A percentile compares a stretch with the other conserved stretches of the same genome.
These are phyloP conservation scores for Idaea aversata DNA, from an alignment of 2,888 invertebrate genomes.

Conservation along the genomic window DNA sequence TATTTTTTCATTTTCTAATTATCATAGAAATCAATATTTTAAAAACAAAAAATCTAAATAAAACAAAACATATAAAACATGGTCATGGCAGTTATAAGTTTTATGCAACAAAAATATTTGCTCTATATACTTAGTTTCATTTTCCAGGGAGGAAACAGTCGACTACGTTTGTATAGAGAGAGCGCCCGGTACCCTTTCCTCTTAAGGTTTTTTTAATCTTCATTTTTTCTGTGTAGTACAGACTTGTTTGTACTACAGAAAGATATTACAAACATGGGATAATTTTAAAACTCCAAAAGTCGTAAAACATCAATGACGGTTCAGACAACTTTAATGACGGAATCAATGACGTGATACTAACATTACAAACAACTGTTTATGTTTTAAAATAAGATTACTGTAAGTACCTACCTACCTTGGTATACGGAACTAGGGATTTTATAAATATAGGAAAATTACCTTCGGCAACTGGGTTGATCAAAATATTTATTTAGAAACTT, in stretches of 20 bases:
- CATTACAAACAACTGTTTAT: neutral
- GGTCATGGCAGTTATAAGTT: no score
- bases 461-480: constrained; percentile 6
- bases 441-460: constrained; percentile 18
- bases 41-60: no score
- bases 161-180: no score
- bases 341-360: constrained; percentile 17
- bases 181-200: no score
- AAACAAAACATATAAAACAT: no score
- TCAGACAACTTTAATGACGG: neutral
- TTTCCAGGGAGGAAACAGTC: no score
- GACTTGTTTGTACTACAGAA: neutral
- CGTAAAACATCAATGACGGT: constrained; percentile 27
- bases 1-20: no score
- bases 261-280: neutral
- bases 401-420: neutral
- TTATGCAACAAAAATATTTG: no score
- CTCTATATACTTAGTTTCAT: no score
- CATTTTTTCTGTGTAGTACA: neutral
- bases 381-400: neutral
- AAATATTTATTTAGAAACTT: no score
- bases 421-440: constrained; percentile 11
- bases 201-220: no score
- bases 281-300: constrained; percentile 7
- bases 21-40: no score